Conservation (phyloP, 2,113 vertebrate species). For the Canis aureus region DNA sequence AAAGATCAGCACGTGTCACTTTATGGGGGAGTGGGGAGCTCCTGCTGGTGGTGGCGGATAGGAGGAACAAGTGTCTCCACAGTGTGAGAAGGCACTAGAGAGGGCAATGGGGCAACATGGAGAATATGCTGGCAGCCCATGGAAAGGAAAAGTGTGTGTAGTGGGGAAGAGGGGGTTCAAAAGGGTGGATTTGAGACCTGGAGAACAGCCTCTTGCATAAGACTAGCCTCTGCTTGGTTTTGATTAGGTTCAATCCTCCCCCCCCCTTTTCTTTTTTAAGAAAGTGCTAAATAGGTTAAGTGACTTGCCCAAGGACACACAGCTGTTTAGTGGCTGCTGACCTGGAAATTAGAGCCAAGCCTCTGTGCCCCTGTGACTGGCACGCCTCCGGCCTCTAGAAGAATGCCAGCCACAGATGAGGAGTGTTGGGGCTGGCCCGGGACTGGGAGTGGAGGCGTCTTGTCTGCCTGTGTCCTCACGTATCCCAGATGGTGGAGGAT, state of each 20-base stretch:
- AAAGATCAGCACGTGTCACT: conserved; percentile 50
- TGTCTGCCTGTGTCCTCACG: neutral
- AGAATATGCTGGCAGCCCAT: neutral
- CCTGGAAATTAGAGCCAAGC: neutral
- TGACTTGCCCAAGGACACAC: conserved; percentile 32
- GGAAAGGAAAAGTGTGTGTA: neutral
- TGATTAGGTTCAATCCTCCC: neutral
- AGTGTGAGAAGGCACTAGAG: neutral
- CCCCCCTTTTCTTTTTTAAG: neutral
- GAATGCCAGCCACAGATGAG: neutral
- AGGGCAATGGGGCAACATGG: neutral
- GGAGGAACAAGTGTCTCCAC: neutral
- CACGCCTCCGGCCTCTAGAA: neutral
- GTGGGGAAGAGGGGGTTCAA: neutral
- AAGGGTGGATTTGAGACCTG: neutral
- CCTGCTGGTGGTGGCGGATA: too few species aligned
- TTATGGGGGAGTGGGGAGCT: neutral
- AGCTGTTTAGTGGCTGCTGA: neutral
- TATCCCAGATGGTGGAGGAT: conserved; percentile 4
- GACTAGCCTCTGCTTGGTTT: neutral
- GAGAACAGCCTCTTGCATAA: neutral
- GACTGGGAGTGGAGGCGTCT: neutral
- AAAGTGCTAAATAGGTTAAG: neutral
- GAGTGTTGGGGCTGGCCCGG: neutral
- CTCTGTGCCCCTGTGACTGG: neutral